Evolutionary conservation across 2,888 invertebrate species (phyloP), one percentile per base, ranked within the genome.

Genomic region (Trachelus tabidus): DNA sequence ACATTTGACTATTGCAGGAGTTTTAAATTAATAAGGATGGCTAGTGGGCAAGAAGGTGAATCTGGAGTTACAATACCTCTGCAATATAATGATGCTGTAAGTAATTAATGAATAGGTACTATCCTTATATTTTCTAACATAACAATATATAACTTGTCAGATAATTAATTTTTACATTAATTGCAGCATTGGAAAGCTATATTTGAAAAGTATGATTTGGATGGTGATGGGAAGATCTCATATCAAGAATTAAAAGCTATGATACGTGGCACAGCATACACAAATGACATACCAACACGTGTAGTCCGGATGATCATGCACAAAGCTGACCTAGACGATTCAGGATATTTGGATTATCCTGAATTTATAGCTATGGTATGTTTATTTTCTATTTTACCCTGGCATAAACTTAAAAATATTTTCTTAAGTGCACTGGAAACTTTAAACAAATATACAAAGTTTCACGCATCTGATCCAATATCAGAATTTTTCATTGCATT

Each of bases 341-440:
- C 95, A 73, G 95, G 95, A 4, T 93, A 93, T 84, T 92, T 96
- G 77, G 95, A 95, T 87, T 95, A 95, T 86, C 92, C 93, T 33
- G 96, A 96, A 92, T 96, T 96, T 84, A 94, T 95, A 37, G 94
- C 94, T 69, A 95, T 96, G 95, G 94, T 95, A 92, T 92, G 93
- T 83, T 90, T 93, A 79, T 94, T 94, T 93, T 12, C 56, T 56
- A 56, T 15, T 56, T 15, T 56, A 23, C 56, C 56, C 9, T 56
- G 56, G 23, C 9, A 56, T 56, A 56, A 15, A 56, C 23, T 56
- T 56, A 56, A 6, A 56, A 56, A 56, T 56, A 56, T 56, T 56
- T 56, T 56, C 9, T 56, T 23, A 56, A 56, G 56, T 56, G 56
- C 4, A 56, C 23, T 56, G 56, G 9, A 9, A 23, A 56, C 56